phyloP scores from a whole-genome alignment of 1,140 invertebrate species.

The Drosophila equinoxialis region DNA sequence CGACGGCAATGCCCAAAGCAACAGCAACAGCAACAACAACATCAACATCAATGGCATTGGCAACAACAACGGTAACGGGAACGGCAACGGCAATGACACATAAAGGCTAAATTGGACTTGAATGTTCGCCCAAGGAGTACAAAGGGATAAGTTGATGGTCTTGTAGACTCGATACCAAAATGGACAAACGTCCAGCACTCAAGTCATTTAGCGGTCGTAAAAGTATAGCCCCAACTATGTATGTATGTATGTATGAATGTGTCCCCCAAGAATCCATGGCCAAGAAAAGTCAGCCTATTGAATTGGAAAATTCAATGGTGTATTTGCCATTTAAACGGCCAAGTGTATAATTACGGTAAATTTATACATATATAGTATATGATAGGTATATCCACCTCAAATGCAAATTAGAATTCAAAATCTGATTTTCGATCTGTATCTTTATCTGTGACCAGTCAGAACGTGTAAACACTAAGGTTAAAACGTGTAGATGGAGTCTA shows the following conservation, averaged over 20 bases:
- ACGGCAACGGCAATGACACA: constrained; percentile 51
- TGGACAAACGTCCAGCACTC: constrained; percentile 62
- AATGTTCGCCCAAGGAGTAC: constrained; percentile 57
- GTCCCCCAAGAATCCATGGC: background rate
- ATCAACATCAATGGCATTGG: too few species aligned
- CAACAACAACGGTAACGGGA: too few species aligned
- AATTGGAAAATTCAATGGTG: constrained; percentile 66
- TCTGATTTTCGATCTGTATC: constrained; percentile 1
- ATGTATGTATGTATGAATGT: too few species aligned
- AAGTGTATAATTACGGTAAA: constrained; percentile 62
- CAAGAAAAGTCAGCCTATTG: constrained; percentile 41
- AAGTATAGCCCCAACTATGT: constrained; percentile 31
- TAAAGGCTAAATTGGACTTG: constrained; percentile 75
- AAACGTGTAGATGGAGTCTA: constrained; percentile 40
- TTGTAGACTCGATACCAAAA: constrained; percentile 10
- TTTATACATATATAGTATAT: background rate
- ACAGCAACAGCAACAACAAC: too few species aligned
- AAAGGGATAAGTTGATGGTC: constrained; percentile 49
- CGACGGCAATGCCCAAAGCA: constrained; percentile 14
- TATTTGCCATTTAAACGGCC: constrained; percentile 55
- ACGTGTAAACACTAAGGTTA: constrained; percentile 49
- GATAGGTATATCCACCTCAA: background rate
- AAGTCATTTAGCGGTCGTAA: constrained; percentile 66
- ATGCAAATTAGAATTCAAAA: constrained; percentile 12
- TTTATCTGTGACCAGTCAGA: constrained; percentile 15